phyloP scores from a whole-genome alignment of 2,797 vertebrate genomes.

The Coluber constrictor region DNA sequence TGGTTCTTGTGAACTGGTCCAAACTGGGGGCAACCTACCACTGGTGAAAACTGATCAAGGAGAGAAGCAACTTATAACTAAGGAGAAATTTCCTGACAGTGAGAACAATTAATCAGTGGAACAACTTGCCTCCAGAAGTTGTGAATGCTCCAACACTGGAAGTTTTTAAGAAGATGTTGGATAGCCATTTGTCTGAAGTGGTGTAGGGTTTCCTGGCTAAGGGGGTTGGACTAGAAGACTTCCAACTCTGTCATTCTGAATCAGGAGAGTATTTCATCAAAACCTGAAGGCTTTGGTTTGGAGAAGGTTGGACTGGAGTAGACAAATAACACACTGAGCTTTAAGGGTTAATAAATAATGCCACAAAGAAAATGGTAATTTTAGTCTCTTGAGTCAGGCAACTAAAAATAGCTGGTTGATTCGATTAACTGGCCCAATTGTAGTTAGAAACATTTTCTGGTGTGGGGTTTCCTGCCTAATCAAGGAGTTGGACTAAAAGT shows the following conservation, averaged over 20 bases:
- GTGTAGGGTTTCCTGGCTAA: background rate
- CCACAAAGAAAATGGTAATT: slow-evolving; percentile 8
- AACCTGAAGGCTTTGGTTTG: background rate
- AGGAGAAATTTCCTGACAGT: background rate
- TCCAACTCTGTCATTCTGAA: too few relatives aligned
- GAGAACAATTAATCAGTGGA: background rate
- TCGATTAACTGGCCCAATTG: background rate
- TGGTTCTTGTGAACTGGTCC: too few relatives aligned
- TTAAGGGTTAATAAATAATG: slow-evolving; percentile 22
- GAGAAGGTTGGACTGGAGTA: background rate
- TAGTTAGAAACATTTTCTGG: slow-evolving; percentile 9
- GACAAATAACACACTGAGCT: slow-evolving; percentile 20
- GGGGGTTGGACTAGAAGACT: too few relatives aligned
- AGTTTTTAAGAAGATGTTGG: background rate
- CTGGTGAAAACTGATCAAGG: background rate
- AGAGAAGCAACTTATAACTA: background rate
- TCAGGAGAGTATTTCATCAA: background rate
- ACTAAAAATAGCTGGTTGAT: slow-evolving; percentile 14
- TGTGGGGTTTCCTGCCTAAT: background rate
- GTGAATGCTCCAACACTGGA: background rate
- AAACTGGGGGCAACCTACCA: too few relatives aligned
- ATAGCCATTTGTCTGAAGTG: background rate
- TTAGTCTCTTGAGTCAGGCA: background rate
- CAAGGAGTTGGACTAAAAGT: background rate
- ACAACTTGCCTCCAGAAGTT: background rate